phyloP scores from a whole-genome alignment of 1,140 invertebrate genomes.

The Platyura marginata region DNA sequence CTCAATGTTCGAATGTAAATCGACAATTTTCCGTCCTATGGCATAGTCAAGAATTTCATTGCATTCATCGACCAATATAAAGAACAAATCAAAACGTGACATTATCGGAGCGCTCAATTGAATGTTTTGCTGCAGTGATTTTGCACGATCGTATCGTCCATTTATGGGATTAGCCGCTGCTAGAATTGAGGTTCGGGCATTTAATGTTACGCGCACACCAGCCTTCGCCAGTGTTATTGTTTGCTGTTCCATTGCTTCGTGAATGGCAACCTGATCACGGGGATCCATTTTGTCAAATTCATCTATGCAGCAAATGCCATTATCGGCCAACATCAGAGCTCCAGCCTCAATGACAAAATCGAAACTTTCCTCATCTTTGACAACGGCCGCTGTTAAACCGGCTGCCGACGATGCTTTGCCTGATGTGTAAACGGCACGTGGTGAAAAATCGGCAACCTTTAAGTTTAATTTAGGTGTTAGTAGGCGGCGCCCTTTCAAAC shows the following conservation, averaged over 20 bases:
- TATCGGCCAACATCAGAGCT: conserved; percentile 96
- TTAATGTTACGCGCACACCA: conserved; percentile 91
- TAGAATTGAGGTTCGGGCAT: conserved; percentile 93
- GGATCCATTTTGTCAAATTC: conserved; percentile 99
- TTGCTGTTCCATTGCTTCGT: conserved; percentile 99
- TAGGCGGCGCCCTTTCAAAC: too few relatives aligned
- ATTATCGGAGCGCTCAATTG: conserved; percentile 90
- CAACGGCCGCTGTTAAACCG: conserved; percentile 94
- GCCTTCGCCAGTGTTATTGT: conserved; percentile 98
- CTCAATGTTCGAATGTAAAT: conserved; percentile 72
- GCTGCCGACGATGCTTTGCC: conserved; percentile 96
- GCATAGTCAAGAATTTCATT: conserved; percentile 91
- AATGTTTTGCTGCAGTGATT: conserved; percentile 92
- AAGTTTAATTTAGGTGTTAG: too few relatives aligned
- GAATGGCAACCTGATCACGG: conserved; percentile 95
- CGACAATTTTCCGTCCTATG: conserved; percentile 89
- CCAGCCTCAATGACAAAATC: conserved; percentile 99
- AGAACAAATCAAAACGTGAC: conserved; percentile 98
- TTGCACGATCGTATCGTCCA: conserved; percentile 89
- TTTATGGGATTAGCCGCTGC: conserved; percentile 96
- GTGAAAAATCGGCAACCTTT: conserved; percentile 81
- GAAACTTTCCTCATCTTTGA: conserved; percentile 90
- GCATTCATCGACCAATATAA: conserved; percentile 91
- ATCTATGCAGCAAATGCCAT: conserved; percentile 98
- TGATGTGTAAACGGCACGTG: conserved; percentile 93